Conservation (phyloP, 2,113 vertebrate genomes). For the Indri indri region DNA sequence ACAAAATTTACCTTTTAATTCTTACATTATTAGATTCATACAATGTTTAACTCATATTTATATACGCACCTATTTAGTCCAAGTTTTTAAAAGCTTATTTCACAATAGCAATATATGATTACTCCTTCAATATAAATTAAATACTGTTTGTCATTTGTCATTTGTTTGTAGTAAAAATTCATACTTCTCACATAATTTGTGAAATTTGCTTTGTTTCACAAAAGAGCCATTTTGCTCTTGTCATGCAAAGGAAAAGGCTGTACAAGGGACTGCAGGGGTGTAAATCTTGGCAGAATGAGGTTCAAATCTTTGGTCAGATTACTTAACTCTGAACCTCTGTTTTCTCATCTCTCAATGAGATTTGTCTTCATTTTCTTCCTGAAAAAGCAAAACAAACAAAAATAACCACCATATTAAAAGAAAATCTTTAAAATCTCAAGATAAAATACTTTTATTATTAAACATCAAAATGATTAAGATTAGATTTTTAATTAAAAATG, state of each 20-base stretch:
- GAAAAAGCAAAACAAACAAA: neutral
- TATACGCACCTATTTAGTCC: neutral
- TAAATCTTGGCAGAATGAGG: neutral
- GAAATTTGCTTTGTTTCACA: neutral
- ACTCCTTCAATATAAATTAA: neutral
- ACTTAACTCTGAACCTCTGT: neutral
- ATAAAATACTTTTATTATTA: neutral
- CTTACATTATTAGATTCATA: neutral
- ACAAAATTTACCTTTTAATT: neutral
- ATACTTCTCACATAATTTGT: neutral
- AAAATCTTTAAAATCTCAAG: neutral
- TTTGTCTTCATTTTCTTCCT: neutral
- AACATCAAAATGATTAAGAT: neutral
- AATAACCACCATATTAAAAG: neutral
- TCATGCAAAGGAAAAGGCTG: neutral
- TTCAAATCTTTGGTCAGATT: neutral
- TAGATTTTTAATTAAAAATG: slow-evolving; percentile 38
- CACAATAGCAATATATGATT: neutral
- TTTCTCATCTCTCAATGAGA: neutral
- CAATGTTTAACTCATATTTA: neutral
- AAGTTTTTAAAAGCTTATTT: neutral
- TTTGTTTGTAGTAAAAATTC: neutral
- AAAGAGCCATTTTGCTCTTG: neutral
- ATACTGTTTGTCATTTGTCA: neutral
- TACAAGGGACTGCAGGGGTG: neutral